Conservation (phyloP, 2,113 vertebrate genomes). For the Laticauda laticaudata region DNA sequence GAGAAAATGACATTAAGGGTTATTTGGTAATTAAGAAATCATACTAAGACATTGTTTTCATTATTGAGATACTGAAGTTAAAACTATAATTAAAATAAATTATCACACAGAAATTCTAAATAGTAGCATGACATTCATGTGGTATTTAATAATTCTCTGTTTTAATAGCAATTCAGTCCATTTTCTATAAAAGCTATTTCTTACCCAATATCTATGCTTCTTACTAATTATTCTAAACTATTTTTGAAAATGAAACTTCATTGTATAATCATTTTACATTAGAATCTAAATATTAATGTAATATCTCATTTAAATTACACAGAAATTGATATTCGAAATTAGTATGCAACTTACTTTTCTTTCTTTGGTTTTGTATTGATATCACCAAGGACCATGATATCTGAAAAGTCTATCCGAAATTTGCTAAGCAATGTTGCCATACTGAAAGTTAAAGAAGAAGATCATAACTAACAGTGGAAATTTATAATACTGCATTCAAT, state of each 20-base stretch:
- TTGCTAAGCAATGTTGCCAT: conserved; percentile 98
- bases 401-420: conserved; percentile 98
- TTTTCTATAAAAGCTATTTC: neutral
- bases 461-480: neutral
- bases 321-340: neutral
- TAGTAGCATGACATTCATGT: neutral
- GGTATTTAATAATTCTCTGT: neutral
- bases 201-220: neutral
- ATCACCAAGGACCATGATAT: conserved; percentile 95
- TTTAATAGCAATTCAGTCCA: neutral
- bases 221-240: neutral
- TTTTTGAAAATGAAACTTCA: neutral
- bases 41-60: neutral
- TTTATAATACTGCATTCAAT: neutral
- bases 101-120: neutral
- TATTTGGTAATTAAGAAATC: neutral
- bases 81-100: neutral
- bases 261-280: neutral
- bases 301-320: neutral
- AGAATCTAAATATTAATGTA: neutral
- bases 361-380: conserved; percentile 98
- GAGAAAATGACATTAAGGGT: neutral
- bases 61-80: neutral
- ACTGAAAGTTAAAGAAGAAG: conserved; percentile 66
- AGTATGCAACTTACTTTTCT: conserved; percentile 85